Evolutionary conservation across 2,113 vertebrate genomes (phyloP).

Genomic region (Smithornis capensis): DNA sequence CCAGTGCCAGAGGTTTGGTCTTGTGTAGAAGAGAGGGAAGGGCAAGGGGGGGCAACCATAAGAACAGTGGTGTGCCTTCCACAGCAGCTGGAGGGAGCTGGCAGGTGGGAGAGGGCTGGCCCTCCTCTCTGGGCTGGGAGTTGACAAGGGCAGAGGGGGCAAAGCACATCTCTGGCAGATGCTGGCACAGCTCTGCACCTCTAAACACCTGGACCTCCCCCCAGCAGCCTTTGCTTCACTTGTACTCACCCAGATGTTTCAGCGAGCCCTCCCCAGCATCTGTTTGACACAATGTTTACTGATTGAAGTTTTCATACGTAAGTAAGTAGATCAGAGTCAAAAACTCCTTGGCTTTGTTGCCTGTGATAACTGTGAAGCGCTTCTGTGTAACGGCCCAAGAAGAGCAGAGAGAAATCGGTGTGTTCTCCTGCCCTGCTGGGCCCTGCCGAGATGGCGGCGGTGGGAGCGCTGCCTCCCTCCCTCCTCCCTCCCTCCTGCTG

Average conservation of each 20-base stretch:
- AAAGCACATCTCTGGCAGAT: fast-evolving
- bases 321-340: neutral
- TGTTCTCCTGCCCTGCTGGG: neutral
- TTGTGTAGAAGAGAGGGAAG: neutral
- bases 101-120: neutral
- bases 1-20: neutral
- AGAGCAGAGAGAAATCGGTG: neutral
- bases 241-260: neutral
- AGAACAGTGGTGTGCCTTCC: neutral
- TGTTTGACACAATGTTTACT: neutral
- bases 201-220: neutral
- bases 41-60: neutral
- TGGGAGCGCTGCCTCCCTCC: neutral
- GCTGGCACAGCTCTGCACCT: neutral
- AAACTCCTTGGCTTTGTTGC: neutral
- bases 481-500: neutral
- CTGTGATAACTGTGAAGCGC: neutral
- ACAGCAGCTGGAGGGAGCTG: neutral
- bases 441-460: neutral
- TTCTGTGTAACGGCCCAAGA: neutral
- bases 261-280: neutral
- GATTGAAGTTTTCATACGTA: neutral
- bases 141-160: fast-evolving
- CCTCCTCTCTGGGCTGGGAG: fast-evolving
- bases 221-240: neutral